Percentiles rank a stretch among this genome's conserved stretches.
Conservation (phyloP, 2,797 vertebrate genomes). For the Sebastes jordani region DNA sequence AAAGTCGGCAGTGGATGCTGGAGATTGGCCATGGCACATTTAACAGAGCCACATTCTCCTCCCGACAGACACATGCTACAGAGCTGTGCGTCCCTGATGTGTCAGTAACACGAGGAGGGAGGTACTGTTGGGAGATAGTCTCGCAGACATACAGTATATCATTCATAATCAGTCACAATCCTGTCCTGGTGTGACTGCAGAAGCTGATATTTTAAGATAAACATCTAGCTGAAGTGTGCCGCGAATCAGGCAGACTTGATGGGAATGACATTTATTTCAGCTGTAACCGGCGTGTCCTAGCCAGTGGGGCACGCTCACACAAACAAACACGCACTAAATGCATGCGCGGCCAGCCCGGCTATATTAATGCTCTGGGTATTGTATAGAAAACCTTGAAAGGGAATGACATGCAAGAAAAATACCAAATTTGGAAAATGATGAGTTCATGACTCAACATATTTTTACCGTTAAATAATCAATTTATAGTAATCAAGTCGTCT, state of each 20-base stretch:
- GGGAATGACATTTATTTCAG: background rate
- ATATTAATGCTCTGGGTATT: too few species aligned
- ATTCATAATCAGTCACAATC: background rate
- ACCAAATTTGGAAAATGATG: too few species aligned
- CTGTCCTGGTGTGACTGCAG: slow-evolving; percentile 7
- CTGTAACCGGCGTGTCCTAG: too few species aligned
- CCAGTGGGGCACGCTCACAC: too few species aligned
- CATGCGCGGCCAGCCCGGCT: too few species aligned
- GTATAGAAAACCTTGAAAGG: too few species aligned
- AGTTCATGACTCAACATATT: too few species aligned
- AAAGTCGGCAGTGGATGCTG: background rate
- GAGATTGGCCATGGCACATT: background rate
- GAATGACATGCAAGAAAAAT: too few species aligned
- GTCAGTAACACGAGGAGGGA: slow-evolving; percentile 22
- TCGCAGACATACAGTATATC: background rate
- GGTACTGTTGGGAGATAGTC: background rate
- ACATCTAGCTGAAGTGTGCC: background rate
- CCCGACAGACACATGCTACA: slow-evolving; percentile 14
- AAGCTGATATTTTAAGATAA: slow-evolving; percentile 1
- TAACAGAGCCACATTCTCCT: background rate
- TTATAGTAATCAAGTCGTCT: too few species aligned
- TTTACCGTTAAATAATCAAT: too few species aligned
- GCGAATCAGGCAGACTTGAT: background rate
- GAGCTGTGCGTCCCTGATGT: slow-evolving; percentile 38
- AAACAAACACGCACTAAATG: too few species aligned